Percentiles rank a stretch among this genome's conserved stretches.
Evolutionary conservation across 1,140 invertebrate genomes (phyloP).

Genomic region (Orius laevigatus): DNA sequence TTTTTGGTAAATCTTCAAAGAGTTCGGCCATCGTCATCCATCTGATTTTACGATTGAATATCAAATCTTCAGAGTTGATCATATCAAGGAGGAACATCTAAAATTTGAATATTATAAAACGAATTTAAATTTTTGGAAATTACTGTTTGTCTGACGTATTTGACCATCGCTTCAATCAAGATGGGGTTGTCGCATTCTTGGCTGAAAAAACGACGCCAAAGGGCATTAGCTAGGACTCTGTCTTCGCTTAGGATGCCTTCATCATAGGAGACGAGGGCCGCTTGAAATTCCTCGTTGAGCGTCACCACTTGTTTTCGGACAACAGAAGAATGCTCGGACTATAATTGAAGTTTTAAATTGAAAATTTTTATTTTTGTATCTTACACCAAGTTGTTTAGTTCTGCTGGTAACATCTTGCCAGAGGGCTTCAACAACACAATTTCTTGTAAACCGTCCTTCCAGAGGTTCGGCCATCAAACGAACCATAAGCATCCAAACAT

Average conservation of each 20-base stretch:
- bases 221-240: constrained; percentile 50
- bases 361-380: constrained; percentile 15
- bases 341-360: constrained; percentile 12
- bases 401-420: constrained; percentile 63
- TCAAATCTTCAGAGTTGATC: no score
- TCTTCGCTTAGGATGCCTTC: constrained; percentile 63
- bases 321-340: constrained; percentile 38
- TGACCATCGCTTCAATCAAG: constrained; percentile 45
- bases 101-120: no score
- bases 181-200: constrained; percentile 36
- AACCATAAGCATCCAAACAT: constrained; percentile 61
- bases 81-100: no score
- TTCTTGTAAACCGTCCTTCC: constrained; percentile 50
- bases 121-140: constrained; percentile 2
- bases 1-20: no score
- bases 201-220: constrained; percentile 69
- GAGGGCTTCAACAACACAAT: constrained; percentile 54
- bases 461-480: constrained; percentile 61
- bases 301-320: constrained; percentile 26
- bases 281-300: constrained; percentile 61
- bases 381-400: constrained; percentile 52
- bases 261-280: constrained; percentile 69
- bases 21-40: no score
- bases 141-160: constrained; percentile 56
- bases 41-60: no score